Evolutionary conservation across 1,140 invertebrate species (phyloP), one percentile per base, ranked within the genome.

Genomic region (Drosophila ohnishii): DNA sequence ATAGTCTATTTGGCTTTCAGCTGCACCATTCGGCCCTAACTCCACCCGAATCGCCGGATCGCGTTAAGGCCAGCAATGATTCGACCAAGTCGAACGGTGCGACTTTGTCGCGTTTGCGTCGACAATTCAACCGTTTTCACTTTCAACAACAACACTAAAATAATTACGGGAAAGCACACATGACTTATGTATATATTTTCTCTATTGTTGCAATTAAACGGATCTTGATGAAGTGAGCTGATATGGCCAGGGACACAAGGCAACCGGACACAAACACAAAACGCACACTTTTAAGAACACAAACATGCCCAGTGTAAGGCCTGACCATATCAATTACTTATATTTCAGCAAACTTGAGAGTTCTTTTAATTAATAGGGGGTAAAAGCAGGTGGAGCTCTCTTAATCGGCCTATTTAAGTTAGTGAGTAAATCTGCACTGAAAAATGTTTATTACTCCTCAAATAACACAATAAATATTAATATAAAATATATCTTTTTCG

Each of bases 1-100:
- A 35, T 22, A 76, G 73, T 2, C 72, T 76, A 6, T 76, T 32
- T 28, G 73, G 73, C 22, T 76, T 76, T 11, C 35, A 60, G 62
- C 7, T 76, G 16, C 73, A 76, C 10, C 14, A 48, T 11, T 30
- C 19, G 11, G 73, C 73, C 2, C 25, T 57, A 5, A 1, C 35
- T 1, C 48, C 72, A 4, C 2, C 28, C 2, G 40, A 30, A 3
- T 10, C 40, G 11, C 19, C 32, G 7, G 71, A 66, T 0, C 2
- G 2, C 11, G 40, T n/a, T 9, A 44, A 8, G 13, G 0, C 5
- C 4, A 25, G 5, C 11, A 10, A 4, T 28, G 19, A 22, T 16
- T 5, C 3, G 8, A 35, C 16, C 30, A 40, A 44, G n/a, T 3
- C 37, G 2, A 6, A 9, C 1, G 4, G 13, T 19, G 19, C 8